phyloP scores from a whole-genome alignment of 2,888 invertebrate species.

The Napeogenes sylphis region DNA sequence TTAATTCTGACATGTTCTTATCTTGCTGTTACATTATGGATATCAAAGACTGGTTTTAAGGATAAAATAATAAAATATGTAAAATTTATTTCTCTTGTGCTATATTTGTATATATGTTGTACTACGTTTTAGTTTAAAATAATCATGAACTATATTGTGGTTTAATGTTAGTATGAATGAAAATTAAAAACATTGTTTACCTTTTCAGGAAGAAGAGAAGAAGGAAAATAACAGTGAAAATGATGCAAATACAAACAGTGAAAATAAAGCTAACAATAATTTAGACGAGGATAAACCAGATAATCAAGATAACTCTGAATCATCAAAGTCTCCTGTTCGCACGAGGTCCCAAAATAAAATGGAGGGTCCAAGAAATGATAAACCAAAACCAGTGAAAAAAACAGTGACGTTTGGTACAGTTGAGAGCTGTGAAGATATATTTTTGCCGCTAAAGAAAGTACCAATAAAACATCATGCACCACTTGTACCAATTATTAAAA shows the following conservation, averaged over 20 bases:
- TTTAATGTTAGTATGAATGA: not conserved
- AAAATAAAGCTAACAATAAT: slow-evolving; percentile 49
- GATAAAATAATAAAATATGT: slow-evolving; percentile 5
- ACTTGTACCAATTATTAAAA: slow-evolving; percentile 80
- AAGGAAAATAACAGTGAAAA: slow-evolving; percentile 70
- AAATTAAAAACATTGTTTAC: slow-evolving; percentile 10
- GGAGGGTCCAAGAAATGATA: slow-evolving; percentile 64
- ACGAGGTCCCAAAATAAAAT: slow-evolving; percentile 75
- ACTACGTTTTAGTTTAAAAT: too few species aligned
- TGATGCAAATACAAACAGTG: slow-evolving; percentile 50
- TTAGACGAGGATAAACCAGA: slow-evolving; percentile 45
- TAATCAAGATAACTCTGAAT: slow-evolving; percentile 45
- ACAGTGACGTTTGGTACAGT: slow-evolving; percentile 81
- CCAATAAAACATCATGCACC: slow-evolving; percentile 79
- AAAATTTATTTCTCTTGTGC: slow-evolving; percentile 10
- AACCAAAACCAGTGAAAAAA: slow-evolving; percentile 77
- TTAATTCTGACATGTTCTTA: slow-evolving; percentile 20
- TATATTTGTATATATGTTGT: slow-evolving; percentile 4
- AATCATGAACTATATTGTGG: too few species aligned
- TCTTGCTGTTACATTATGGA: slow-evolving; percentile 27
- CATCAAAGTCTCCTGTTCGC: slow-evolving; percentile 65
- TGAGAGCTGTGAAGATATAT: slow-evolving; percentile 80
- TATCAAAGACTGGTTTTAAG: slow-evolving; percentile 2
- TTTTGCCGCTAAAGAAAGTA: slow-evolving; percentile 76
- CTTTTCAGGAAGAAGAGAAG: slow-evolving; percentile 73